Evolutionary conservation across 1,140 invertebrate species (phyloP).

Genomic region (Pantala flavescens): DNA sequence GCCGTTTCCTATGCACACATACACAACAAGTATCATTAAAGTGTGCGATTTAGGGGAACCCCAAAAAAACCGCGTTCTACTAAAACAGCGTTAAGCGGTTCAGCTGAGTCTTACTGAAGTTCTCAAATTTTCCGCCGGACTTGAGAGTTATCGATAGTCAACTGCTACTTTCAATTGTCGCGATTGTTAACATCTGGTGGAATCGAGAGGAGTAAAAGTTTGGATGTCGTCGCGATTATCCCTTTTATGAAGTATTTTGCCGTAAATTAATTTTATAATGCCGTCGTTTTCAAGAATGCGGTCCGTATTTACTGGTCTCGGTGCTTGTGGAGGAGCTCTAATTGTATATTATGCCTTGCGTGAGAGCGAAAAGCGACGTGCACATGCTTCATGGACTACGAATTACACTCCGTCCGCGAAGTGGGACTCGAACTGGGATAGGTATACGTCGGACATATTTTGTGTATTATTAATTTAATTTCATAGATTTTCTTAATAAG

Average conservation of each 20-base stretch:
- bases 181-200: too few relatives aligned
- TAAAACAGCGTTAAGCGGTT: too few relatives aligned
- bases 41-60: too few relatives aligned
- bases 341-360: background rate
- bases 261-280: background rate
- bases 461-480: background rate
- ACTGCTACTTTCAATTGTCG: too few relatives aligned
- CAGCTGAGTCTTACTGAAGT: too few relatives aligned
- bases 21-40: too few relatives aligned
- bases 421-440: conserved; percentile 13
- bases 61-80: too few relatives aligned
- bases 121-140: too few relatives aligned
- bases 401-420: background rate
- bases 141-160: too few relatives aligned
- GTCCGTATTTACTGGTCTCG: background rate
- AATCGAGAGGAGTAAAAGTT: background rate
- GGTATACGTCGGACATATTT: background rate
- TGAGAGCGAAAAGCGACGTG: background rate
- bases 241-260: background rate
- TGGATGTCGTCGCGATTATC: background rate
- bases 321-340: conserved; percentile 6
- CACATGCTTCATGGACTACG: background rate
- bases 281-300: conserved; percentile 8
- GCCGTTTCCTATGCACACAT: too few relatives aligned
- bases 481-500: background rate